Evolutionary conservation across 2,113 vertebrate species (phyloP), one percentile per base, ranked within the genome.

Genomic region (Rostratula benghalensis): DNA sequence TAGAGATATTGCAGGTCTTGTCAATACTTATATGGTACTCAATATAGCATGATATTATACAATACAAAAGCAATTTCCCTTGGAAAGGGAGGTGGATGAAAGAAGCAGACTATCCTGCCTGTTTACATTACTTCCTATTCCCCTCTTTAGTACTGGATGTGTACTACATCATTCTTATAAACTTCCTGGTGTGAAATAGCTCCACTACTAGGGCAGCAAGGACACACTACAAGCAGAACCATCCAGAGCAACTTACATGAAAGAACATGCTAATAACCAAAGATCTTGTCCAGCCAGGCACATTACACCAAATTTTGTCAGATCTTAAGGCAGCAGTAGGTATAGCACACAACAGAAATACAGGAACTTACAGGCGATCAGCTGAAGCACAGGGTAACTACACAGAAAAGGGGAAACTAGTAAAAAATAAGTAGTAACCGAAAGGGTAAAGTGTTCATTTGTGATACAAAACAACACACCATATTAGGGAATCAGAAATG

Each of bases 381-480:
- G 57, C 33, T 70, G 77, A 81, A 65, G 59, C n/a, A 53, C 5
- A 81, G 28, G 22, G 25, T 17, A 94, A 54, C 57, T 54, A 77
- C 73, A 60, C 0, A 15, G 65, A 82, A 91, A 91, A 94, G 39
- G 3, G 21, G 65, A 87, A 93, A 33, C 7, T 37, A 19, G 31
- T 25, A 68, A 84, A 84, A 88, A 92, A 33, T 30, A 83, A 78
- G 10, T 78, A n/a, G 41, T 93, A 91, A 84, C 43, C 35, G 39
- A n/a, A 94, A 94, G 68, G 27, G 11, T 67, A 5, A 84, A 84
- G 56, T 12, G 11, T 25, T 94, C 17, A 50, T 59, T 50, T 87
- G 54, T 41, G 51, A 23, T 28, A 54, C 11, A 48, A 77, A 83
- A 15, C 0, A 1, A 46, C 50, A 81, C 6, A 33, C 22, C 41